Conservation (phyloP, 2,888 invertebrate genomes). For the Busseola fusca region DNA sequence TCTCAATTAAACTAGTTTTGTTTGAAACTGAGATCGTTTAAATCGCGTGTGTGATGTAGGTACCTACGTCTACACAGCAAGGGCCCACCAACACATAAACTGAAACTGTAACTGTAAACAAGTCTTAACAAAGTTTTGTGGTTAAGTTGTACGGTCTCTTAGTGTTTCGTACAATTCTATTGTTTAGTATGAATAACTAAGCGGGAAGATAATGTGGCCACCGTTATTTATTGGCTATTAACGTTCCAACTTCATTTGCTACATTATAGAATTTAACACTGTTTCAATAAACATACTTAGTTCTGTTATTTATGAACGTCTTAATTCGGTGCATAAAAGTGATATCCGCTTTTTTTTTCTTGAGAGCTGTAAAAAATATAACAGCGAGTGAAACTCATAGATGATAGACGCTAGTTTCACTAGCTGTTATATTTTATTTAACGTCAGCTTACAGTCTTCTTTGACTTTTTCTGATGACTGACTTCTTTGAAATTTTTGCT, state of each 20-base stretch:
- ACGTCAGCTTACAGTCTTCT: too few species aligned
- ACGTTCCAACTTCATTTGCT: conserved; percentile 48
- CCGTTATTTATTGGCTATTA: conserved; percentile 60
- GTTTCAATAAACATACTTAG: conserved; percentile 53
- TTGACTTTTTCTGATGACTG: too few species aligned
- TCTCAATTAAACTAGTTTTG: conserved; percentile 71
- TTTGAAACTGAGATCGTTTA: conserved; percentile 74
- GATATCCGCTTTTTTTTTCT: not conserved
- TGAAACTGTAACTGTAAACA: conserved; percentile 82
- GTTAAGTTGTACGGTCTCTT: conserved; percentile 80
- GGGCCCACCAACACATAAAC: conserved; percentile 81
- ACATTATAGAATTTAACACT: conserved; percentile 40
- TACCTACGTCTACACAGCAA: conserved; percentile 69
- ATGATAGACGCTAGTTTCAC: too few species aligned
- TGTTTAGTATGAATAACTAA: conserved; percentile 74
- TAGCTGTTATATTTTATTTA: too few species aligned
- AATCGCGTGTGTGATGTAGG: conserved; percentile 70
- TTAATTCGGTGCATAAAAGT: not conserved
- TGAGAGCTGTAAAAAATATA: too few species aligned
- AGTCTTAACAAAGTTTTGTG: conserved; percentile 85
- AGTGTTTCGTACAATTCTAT: conserved; percentile 77
- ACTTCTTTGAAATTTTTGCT: too few species aligned
- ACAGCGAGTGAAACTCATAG: too few species aligned
- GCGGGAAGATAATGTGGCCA: conserved; percentile 66
- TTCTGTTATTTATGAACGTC: not conserved